Percentiles rank a stretch among this genome's conserved stretches.
These are phyloP conservation scores for Leucania comma DNA, from an alignment of 2,888 invertebrate species.

Conservation along the genomic window DNA sequence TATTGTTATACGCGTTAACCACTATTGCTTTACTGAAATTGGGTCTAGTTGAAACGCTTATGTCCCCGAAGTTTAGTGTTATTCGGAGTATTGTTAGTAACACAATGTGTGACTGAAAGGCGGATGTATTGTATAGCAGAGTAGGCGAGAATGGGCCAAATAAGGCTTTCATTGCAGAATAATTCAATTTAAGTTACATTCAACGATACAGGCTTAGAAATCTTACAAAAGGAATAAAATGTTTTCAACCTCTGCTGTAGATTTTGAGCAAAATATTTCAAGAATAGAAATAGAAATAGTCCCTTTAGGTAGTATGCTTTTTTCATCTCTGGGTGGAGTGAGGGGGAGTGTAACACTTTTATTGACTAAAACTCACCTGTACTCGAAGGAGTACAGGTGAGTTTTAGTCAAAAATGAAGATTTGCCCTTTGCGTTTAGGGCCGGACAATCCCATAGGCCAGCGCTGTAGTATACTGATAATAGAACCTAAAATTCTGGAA, in stretches of 20 bases:
- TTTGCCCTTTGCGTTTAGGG: too few species aligned
- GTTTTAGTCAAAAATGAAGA: too few species aligned
- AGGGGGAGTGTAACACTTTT: too few species aligned
- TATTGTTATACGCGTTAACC: slow-evolving; percentile 66
- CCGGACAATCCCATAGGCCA: too few species aligned
- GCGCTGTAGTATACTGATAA: too few species aligned
- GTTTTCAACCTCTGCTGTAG: slow-evolving; percentile 4
- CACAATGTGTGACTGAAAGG: slow-evolving; percentile 44
- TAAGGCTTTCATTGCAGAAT: slow-evolving; percentile 41
- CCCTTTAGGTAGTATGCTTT: too few species aligned
- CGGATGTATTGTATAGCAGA: slow-evolving; percentile 14
- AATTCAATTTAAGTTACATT: slow-evolving; percentile 42
- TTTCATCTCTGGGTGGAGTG: too few species aligned
- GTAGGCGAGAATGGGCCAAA: slow-evolving; percentile 21
- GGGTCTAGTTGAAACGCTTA: slow-evolving; percentile 63
- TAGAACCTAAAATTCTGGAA: too few species aligned
- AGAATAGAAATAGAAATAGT: neutral
- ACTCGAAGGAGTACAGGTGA: too few species aligned
- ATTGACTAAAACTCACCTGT: too few species aligned
- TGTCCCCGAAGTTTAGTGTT: slow-evolving; percentile 60
- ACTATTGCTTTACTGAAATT: slow-evolving; percentile 63
- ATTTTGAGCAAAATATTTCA: neutral
- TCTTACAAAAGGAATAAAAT: slow-evolving; percentile 11
- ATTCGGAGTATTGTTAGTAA: slow-evolving; percentile 55
- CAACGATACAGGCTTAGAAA: slow-evolving; percentile 10